phyloP scores from a whole-genome alignment of 2,888 invertebrate genomes.

The Heliconius charithonia region DNA sequence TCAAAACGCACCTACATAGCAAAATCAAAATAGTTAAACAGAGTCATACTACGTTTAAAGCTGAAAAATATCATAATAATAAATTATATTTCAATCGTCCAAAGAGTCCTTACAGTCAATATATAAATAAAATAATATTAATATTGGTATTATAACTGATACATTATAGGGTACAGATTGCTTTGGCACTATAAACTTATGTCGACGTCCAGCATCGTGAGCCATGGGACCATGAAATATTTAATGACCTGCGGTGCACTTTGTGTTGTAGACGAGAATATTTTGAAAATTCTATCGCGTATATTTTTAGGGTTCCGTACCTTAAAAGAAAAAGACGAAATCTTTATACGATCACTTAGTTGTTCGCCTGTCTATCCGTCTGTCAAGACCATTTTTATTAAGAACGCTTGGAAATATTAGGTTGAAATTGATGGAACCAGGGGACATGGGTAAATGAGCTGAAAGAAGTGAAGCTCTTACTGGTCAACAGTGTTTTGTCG shows the following conservation, averaged over 20 bases:
- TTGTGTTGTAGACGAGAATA: conserved; percentile 15
- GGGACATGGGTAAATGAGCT: no score
- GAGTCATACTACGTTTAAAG: background rate
- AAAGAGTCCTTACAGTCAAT: background rate
- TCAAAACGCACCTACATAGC: background rate
- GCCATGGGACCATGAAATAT: conserved; percentile 42
- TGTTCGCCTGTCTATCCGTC: background rate
- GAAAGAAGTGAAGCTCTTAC: no score
- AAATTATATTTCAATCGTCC: background rate
- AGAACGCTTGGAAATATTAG: background rate
- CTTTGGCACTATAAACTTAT: conserved; percentile 40
- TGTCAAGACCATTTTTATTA: no score
- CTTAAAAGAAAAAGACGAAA: background rate
- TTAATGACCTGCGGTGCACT: conserved; percentile 42
- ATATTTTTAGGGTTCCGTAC: background rate
- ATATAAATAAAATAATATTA: conserved; percentile 30
- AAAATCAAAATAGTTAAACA: background rate
- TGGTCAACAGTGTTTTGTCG: no score
- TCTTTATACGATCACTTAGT: background rate
- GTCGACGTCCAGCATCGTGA: conserved; percentile 35
- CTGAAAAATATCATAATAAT: background rate
- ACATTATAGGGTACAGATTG: conserved; percentile 38
- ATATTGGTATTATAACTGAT: conserved; percentile 25
- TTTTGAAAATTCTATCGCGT: conserved; percentile 22
- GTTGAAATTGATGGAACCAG: background rate